phyloP scores from a whole-genome alignment of 1,140 invertebrate genomes.

The Hormaphis cornu region DNA sequence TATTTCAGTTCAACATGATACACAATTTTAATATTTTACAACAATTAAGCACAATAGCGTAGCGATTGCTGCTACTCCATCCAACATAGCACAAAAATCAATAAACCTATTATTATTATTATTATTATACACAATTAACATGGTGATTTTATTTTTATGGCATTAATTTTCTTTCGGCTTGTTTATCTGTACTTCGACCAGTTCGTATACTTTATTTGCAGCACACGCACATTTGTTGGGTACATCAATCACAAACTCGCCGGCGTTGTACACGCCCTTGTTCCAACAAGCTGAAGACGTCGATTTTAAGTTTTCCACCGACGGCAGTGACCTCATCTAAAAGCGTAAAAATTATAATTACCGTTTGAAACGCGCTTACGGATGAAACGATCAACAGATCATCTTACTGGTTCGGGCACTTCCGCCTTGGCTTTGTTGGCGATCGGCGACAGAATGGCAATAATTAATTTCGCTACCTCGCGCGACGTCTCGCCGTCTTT shows the following conservation, averaged over 20 bases:
- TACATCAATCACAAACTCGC: slow-evolving; percentile 13
- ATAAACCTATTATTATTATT: no score
- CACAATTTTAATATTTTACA: not conserved
- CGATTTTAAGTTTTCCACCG: slow-evolving; percentile 19
- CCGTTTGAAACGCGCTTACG: no score
- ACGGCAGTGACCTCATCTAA: not conserved
- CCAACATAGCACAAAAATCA: not conserved
- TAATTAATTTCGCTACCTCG: slow-evolving; percentile 11
- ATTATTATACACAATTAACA: no score
- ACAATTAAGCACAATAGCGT: not conserved
- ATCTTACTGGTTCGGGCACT: not conserved
- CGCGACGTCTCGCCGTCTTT: slow-evolving; percentile 15
- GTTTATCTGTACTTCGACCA: slow-evolving; percentile 11
- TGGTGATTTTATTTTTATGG: not conserved
- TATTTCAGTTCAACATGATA: not conserved
- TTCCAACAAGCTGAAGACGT: not conserved
- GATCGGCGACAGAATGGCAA: not conserved
- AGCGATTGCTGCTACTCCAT: not conserved
- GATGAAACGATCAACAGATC: no score
- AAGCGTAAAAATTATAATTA: not conserved
- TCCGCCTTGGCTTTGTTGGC: slow-evolving; percentile 1
- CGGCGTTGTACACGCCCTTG: slow-evolving; percentile 14
- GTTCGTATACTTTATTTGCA: slow-evolving; percentile 7
- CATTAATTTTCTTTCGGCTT: slow-evolving; percentile 10
- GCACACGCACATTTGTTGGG: slow-evolving; percentile 8